These are phyloP conservation scores for Calephelis nemesis DNA, from an alignment of 1,140 invertebrate genomes.

Conservation along the genomic window DNA sequence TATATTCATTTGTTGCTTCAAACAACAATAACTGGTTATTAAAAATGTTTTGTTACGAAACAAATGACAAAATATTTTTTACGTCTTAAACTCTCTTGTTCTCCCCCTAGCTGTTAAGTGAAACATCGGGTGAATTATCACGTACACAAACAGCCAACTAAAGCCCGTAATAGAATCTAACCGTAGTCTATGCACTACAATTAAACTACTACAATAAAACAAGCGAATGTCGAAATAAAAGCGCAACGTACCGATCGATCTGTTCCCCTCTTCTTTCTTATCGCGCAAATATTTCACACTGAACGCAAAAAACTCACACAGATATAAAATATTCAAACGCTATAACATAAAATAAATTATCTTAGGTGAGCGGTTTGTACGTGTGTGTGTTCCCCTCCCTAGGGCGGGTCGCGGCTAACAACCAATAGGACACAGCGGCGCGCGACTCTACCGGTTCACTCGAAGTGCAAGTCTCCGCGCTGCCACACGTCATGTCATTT, in stretches of 20 bases:
- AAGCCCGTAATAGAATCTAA: slow-evolving; percentile 28
- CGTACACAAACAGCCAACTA: slow-evolving; percentile 29
- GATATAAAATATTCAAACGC: slow-evolving; percentile 79
- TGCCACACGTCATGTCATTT: slow-evolving; percentile 17
- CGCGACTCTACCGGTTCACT: slow-evolving; percentile 55
- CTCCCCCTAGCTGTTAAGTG: slow-evolving; percentile 14
- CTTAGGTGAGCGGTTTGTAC: slow-evolving; percentile 65
- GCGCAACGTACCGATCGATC: slow-evolving; percentile 74
- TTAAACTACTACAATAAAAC: slow-evolving; percentile 58
- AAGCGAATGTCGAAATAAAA: slow-evolving; percentile 64
- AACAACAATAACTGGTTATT: background rate
- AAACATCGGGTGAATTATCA: slow-evolving; percentile 22
- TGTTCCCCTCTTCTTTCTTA: slow-evolving; percentile 77
- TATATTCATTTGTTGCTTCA: background rate
- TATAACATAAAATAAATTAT: slow-evolving; percentile 79
- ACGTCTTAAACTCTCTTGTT: slow-evolving; percentile 12
- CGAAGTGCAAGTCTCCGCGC: slow-evolving; percentile 35
- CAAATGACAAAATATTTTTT: background rate
- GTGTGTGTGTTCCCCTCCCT: slow-evolving; percentile 66
- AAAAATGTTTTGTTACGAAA: background rate
- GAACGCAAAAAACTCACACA: slow-evolving; percentile 79
- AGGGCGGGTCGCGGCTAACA: slow-evolving; percentile 58
- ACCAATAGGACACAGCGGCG: slow-evolving; percentile 67
- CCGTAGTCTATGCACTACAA: slow-evolving; percentile 44
- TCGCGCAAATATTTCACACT: slow-evolving; percentile 78